Conservation (phyloP, 37 sponge, comb jelly and placozoan genomes). For the Geodia barretti region DNA sequence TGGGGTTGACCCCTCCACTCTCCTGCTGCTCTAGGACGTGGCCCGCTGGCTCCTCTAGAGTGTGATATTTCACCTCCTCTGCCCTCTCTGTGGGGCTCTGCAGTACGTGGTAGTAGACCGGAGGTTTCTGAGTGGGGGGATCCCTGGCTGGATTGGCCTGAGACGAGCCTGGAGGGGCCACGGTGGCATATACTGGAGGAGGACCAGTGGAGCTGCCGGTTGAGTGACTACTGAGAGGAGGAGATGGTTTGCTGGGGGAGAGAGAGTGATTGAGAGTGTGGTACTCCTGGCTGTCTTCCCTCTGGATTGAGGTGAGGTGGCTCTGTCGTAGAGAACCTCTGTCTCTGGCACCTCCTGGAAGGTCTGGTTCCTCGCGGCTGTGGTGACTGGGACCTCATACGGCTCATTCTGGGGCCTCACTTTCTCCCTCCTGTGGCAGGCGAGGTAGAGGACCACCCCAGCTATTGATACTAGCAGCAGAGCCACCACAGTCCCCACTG, state of each 20-base stretch:
- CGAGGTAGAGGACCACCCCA: background rate
- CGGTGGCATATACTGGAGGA: background rate
- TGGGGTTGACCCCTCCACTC: background rate
- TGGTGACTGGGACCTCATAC: background rate
- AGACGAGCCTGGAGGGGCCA: background rate
- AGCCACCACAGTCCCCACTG: background rate
- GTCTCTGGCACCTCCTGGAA: background rate
- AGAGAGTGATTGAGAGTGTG: background rate
- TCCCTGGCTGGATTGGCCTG: background rate
- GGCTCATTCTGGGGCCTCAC: too few species aligned
- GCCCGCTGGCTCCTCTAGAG: background rate
- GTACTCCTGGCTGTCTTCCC: background rate
- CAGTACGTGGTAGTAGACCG: background rate
- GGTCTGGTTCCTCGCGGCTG: background rate
- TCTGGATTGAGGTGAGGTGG: background rate
- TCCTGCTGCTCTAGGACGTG: too few species aligned
- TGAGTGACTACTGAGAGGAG: background rate
- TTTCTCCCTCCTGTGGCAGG: background rate
- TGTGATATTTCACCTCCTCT: background rate
- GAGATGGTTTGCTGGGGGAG: background rate
- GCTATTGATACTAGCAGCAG: background rate
- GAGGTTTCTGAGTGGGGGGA: background rate
- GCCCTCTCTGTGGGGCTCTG: background rate
- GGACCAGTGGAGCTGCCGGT: background rate
- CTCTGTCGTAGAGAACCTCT: background rate